Conservation (phyloP, 92 coral and sea anemone genomes). For the Palythoa heliodiscus region DNA sequence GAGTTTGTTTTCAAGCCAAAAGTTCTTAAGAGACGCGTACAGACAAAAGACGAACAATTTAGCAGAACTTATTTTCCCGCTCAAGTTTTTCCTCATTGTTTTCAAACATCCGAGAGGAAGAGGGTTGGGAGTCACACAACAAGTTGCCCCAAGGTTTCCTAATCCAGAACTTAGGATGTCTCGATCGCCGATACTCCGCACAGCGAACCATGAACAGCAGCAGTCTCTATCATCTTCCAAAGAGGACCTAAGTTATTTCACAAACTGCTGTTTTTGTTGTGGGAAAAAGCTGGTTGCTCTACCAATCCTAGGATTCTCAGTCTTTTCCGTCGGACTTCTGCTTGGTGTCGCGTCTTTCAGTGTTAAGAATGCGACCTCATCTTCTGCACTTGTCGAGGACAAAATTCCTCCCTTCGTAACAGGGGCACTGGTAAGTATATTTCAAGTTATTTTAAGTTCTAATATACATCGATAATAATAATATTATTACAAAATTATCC, state of each 20-base stretch:
- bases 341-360: slow-evolving; percentile 79
- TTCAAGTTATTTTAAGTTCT: too few species aligned
- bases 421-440: too few species aligned
- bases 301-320: slow-evolving; percentile 67
- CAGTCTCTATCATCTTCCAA: background rate
- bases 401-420: background rate
- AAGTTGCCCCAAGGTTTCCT: background rate
- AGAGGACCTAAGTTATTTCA: background rate
- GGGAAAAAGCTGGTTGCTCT: slow-evolving; percentile 66
- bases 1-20: background rate
- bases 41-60: background rate
- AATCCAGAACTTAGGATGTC: slow-evolving; percentile 17
- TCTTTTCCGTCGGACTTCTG: slow-evolving; percentile 74
- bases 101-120: slow-evolving; percentile 18
- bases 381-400: slow-evolving; percentile 47
- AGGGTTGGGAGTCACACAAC: background rate
- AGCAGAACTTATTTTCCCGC: slow-evolving; percentile 27
- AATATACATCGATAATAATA: background rate
- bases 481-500: background rate
- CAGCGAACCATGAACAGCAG: background rate
- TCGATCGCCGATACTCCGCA: slow-evolving; percentile 11
- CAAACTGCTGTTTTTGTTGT: slow-evolving; percentile 64
- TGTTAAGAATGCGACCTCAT: slow-evolving; percentile 63
- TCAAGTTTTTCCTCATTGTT: slow-evolving; percentile 36
- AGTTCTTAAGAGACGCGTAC: background rate